Base-by-base conservation (phyloP, 2,113 vertebrate species). In the Melozone crissalis region DNA sequence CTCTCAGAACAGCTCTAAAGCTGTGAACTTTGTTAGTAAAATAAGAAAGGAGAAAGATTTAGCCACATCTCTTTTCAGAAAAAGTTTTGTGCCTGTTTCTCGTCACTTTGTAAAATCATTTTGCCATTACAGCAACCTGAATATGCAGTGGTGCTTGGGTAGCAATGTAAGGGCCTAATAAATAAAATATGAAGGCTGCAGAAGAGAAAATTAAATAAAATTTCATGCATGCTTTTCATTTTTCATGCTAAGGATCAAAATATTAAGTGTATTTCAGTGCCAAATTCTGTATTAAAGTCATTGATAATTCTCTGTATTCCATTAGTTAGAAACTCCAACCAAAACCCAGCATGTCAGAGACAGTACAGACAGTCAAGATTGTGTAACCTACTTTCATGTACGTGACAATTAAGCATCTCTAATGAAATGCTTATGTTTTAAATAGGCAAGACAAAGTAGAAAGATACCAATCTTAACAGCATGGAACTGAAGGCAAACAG, bases 191-290 rank as follows among this genome's bases (percentile, higher is more conserved):
- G 41, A 61, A 81, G 24, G 15, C 26, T 55, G 30, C 59, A 93
- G 59, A 22, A 80, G 49, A 90, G 79, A 88, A 95, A 93, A 94
- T 68, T 52, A 43, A 92, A 28, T 75, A 72, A 90, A 37, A 91
- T 84, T 78, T 89, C 73, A 89, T 49, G 52, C 73, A 75, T 88
- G 59, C 59, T 94, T 92, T 92, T 84, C 41, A 88, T 92, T 94
- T 95, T 71, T 93, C 80, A 77, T 81, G 52, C 80, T 67, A 81
- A 86, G 44, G 47, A 90, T 71, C 33, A 86, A 93, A 93, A 81
- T 84, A 86, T 81, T 74, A 94, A 86, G 23, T 20, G 46, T 4
- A 51, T 67, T 93, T 89, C 79, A 71, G 86, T 47, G 68, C 63
- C 61, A 24, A 46, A 14, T 84, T 77, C 51, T 59, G 21, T 69